Conservation (phyloP, 2,888 invertebrate genomes). For the Salpingus planirostris region DNA sequence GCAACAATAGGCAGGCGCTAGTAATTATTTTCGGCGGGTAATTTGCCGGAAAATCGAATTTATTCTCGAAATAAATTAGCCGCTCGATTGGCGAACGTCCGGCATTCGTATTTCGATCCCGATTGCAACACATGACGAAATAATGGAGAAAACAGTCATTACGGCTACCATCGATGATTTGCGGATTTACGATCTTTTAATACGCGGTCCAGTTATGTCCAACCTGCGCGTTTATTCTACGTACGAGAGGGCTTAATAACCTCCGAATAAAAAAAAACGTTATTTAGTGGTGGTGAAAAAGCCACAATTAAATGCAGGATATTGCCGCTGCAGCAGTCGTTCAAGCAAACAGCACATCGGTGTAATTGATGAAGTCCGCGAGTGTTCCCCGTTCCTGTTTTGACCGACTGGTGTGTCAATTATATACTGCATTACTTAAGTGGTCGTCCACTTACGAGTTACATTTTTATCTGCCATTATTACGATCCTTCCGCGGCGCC, state of each 20-base stretch:
- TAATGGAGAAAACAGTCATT: too few species aligned
- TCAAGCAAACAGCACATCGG: slow-evolving; percentile 12
- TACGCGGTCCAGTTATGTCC: too few species aligned
- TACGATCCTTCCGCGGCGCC: slow-evolving; percentile 8
- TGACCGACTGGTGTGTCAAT: slow-evolving; percentile 29
- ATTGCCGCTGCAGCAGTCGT: slow-evolving; percentile 19
- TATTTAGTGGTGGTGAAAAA: slow-evolving; percentile 10
- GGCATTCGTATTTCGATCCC: too few species aligned
- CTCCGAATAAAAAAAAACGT: slow-evolving; percentile 7
- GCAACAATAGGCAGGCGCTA: too few species aligned
- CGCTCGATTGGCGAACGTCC: too few species aligned
- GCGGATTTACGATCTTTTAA: too few species aligned
- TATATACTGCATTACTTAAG: slow-evolving; percentile 34
- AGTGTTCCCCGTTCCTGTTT: slow-evolving; percentile 8
- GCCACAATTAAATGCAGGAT: slow-evolving; percentile 29
- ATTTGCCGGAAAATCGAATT: too few species aligned
- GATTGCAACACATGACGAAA: too few species aligned
- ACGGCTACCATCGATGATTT: too few species aligned
- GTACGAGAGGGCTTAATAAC: slow-evolving; percentile 9
- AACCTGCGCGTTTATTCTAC: too few species aligned
- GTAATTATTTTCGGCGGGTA: too few species aligned
- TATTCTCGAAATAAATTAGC: too few species aligned
- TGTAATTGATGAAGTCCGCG: slow-evolving; percentile 10
- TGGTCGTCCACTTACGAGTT: slow-evolving; percentile 28
- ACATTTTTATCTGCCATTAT: slow-evolving; percentile 26